phyloP scores from a whole-genome alignment of 2,113 vertebrate species.

The Eublepharis macularius region DNA sequence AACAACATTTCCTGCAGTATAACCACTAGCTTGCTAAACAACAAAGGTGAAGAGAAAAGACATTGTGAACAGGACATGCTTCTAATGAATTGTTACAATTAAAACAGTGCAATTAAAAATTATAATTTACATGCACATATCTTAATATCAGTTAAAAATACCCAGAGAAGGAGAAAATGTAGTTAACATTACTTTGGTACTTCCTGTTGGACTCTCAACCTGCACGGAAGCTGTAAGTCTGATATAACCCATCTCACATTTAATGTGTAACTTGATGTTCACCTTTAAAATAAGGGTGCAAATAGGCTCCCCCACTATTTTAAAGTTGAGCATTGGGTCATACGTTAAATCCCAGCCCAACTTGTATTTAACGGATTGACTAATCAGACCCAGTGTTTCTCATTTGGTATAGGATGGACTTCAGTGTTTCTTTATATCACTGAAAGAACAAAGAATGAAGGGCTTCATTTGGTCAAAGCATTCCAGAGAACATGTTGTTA shows the following conservation, averaged over 20 bases:
- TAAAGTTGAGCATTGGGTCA: no score
- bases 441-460: neutral
- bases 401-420: neutral
- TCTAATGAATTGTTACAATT: neutral
- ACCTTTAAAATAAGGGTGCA: no score
- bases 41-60: conserved; percentile 30
- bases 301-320: no score
- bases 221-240: no score
- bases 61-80: conserved; percentile 6
- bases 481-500: no score
- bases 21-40: conserved; percentile 9
- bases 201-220: neutral
- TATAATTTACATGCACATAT: neutral
- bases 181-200: neutral
- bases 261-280: no score
- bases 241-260: no score
- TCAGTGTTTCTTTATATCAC: neutral
- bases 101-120: neutral
- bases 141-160: neutral
- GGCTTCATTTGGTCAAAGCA: no score
- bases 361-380: no score
- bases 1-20: conserved; percentile 4
- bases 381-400: no score
- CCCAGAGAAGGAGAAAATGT: neutral
- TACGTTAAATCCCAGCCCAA: no score